Conservation (phyloP, 1,140 invertebrate species). For the Drosophila ananassae region DNA sequence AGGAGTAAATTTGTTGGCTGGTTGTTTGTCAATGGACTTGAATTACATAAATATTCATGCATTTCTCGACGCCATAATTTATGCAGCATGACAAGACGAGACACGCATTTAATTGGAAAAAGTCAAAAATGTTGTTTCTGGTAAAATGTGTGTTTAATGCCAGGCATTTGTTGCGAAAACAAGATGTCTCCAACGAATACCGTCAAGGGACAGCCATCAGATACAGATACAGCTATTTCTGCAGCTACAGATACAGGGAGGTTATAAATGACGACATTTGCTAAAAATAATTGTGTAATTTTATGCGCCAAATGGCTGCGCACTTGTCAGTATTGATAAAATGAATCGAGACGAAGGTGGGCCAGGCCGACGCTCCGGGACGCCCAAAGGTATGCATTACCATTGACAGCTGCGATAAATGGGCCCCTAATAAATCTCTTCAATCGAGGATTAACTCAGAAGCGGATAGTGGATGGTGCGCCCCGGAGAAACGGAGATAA, state of each 20-base stretch:
- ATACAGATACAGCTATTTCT: conserved; percentile 3
- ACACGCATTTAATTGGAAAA: conserved; percentile 49
- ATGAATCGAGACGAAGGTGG: conserved; percentile 24
- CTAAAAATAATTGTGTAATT: conserved; percentile 68
- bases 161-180: conserved; percentile 2
- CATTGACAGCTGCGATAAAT: conserved; percentile 61
- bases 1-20: conserved; percentile 1
- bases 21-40: background rate
- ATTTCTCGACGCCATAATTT: conserved; percentile 33
- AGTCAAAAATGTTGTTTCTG: conserved; percentile 13
- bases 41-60: conserved; percentile 29
- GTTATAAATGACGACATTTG: conserved; percentile 69
- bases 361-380: background rate
- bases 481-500: background rate
- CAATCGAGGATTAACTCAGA: conserved; percentile 18
- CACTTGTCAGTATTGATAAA: conserved; percentile 68
- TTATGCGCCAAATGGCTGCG: conserved; percentile 47
- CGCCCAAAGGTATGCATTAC: conserved; percentile 63
- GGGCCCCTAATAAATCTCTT: conserved; percentile 65
- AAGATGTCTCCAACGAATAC: conserved; percentile 5
- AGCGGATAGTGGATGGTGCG: background rate
- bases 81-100: conserved; percentile 29
- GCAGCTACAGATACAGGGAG: conserved; percentile 1
- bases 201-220: conserved; percentile 23
- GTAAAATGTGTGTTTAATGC: conserved; percentile 13